Conservation (phyloP, 2,888 invertebrate genomes). For the Syritta pipiens region DNA sequence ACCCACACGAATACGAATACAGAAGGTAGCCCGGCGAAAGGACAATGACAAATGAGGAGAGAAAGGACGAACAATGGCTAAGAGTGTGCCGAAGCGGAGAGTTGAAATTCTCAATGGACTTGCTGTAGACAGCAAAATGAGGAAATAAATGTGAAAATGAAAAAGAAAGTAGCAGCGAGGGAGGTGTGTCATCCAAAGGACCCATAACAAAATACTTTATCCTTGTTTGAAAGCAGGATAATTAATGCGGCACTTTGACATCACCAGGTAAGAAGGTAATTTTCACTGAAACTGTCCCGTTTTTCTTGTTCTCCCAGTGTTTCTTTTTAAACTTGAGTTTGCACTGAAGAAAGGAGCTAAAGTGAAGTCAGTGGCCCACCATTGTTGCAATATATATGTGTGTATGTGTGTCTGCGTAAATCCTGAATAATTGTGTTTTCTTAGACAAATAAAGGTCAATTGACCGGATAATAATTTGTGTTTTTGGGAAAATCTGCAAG, state of each 20-base stretch:
- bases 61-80: slow-evolving; percentile 11
- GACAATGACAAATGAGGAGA: slow-evolving; percentile 65
- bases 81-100: not conserved
- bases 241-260: slow-evolving; percentile 69
- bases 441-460: slow-evolving; percentile 59
- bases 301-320: slow-evolving; percentile 45
- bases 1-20: too few relatives aligned
- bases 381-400: slow-evolving; percentile 1
- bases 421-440: slow-evolving; percentile 56
- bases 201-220: slow-evolving; percentile 67
- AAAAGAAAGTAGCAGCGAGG: slow-evolving; percentile 35
- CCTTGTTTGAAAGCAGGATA: slow-evolving; percentile 64
- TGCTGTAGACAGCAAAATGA: slow-evolving; percentile 44
- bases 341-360: slow-evolving; percentile 7
- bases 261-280: slow-evolving; percentile 62
- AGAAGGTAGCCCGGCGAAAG: too few relatives aligned
- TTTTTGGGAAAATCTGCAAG: slow-evolving; percentile 21
- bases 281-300: slow-evolving; percentile 60
- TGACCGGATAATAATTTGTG: slow-evolving; percentile 49
- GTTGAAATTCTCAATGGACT: slow-evolving; percentile 63
- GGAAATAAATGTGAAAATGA: slow-evolving; percentile 62
- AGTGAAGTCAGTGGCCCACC: slow-evolving; percentile 13
- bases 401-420: slow-evolving; percentile 11
- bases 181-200: slow-evolving; percentile 61
- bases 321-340: not conserved